Evolutionary conservation across 1,140 invertebrate genomes (phyloP), one percentile per base, ranked within the genome.

Genomic region (Cyrtorhinus lividipennis): DNA sequence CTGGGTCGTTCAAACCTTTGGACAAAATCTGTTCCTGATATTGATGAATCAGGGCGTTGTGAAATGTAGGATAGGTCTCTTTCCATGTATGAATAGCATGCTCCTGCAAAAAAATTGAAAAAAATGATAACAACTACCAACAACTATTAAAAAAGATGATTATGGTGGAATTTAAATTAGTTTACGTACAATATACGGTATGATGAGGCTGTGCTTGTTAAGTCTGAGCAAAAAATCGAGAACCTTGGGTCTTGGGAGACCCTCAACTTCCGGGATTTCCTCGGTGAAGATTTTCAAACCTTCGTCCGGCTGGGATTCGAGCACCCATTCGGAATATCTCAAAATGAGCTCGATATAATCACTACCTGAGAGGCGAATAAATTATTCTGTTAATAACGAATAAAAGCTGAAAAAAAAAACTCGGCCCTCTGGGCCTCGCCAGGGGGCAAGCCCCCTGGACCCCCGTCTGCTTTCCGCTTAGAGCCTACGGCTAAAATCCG

Each of bases 251-350:
- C 94, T 78, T 0, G 95, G 92, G 20, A 98, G 75, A 44, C 84
- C 80, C 73, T 96, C 91, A 0, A 92, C 87, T 81, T 94, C 92
- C 60, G 83, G 74, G 10, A 90, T 77, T 72, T 96, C 90, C 74
- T 96, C 94, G 60, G 87, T 95, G 72, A 97, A 98, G 71, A 97
- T 97, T 72, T 88, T 86, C 0, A 98, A 73, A 12, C 93, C 95
- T 74, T 95, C 89, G 67, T 91, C 86, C 1, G 92, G 91, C 74
- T 90, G 78, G 68, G 86, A 80, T 65, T 84, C 82, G 20, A 98
- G 73, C 48, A 98, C 87, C 90, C 92, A 95, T 64, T 88, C 84
- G n/a, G 92, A 82, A 78, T 94, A 98, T 73, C 97, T 87, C 67
- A 97, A 87, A 68, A 98, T 95, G 30, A 98, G 73, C 67, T 92